phyloP scores from a whole-genome alignment of 2,888 invertebrate genomes.

The Tachina lurida region DNA sequence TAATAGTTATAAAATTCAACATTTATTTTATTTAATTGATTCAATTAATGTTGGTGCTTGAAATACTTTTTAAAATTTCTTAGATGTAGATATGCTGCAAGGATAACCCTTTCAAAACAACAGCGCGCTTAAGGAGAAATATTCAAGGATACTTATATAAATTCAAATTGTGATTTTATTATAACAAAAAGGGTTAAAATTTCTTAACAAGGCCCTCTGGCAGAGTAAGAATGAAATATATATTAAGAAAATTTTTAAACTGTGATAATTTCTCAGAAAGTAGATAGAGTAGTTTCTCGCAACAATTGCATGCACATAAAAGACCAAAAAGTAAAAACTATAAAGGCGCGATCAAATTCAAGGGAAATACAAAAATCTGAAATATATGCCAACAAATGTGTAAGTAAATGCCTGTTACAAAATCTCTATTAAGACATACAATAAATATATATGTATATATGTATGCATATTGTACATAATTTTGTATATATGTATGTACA shows the following conservation, averaged over 20 bases:
- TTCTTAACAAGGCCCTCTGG: not conserved
- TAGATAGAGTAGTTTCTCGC: not conserved
- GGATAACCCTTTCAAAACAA: too few relatives aligned
- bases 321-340: slow-evolving; percentile 44
- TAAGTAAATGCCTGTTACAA: not conserved
- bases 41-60: too few relatives aligned
- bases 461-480: too few relatives aligned
- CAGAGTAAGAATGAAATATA: not conserved
- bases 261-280: slow-evolving; percentile 10
- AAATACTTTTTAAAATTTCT: too few relatives aligned
- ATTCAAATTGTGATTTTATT: not conserved
- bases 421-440: not conserved
- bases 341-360: slow-evolving; percentile 44
- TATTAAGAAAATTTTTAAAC: not conserved
- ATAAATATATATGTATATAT: not conserved
- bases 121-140: not conserved
- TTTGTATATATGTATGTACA: too few relatives aligned
- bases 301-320: slow-evolving; percentile 18
- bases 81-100: too few relatives aligned
- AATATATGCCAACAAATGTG: not conserved
- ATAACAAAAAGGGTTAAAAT: slow-evolving; percentile 37
- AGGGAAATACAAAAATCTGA: slow-evolving; percentile 16
- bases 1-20: too few relatives aligned
- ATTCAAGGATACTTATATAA: slow-evolving; percentile 14
- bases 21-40: too few relatives aligned